phyloP scores from a whole-genome alignment of 2,113 vertebrate species.

The Ondatra zibethicus region DNA sequence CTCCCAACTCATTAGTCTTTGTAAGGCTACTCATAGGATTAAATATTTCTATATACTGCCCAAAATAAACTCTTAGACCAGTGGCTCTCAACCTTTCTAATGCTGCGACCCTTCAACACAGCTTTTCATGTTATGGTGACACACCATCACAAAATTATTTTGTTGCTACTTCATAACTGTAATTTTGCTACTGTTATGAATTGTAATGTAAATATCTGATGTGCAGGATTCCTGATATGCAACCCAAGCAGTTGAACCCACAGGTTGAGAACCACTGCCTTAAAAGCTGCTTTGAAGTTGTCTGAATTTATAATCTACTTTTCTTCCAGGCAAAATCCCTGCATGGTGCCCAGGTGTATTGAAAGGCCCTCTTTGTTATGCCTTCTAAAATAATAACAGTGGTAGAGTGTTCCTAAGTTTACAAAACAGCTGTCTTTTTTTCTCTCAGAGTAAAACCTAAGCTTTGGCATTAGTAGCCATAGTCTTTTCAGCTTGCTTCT shows the following conservation, averaged over 20 bases:
- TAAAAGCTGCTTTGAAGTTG: neutral
- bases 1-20: neutral
- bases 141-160: neutral
- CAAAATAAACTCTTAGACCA: neutral
- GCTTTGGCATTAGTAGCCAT: neutral
- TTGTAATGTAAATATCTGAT: too few relatives aligned
- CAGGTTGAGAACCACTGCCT: neutral
- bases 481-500: neutral
- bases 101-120: neutral
- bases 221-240: neutral
- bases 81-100: neutral
- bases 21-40: neutral
- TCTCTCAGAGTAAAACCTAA: neutral
- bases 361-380: neutral
- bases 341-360: rapidly evolving
- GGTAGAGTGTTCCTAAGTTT: neutral
- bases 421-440: neutral
- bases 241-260: too few relatives aligned
- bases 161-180: neutral
- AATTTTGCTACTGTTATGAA: neutral
- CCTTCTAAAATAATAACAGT: neutral
- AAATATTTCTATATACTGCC: neutral
- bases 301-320: neutral
- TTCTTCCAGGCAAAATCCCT: neutral
- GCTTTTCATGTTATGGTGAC: neutral